Percentiles rank a stretch among this genome's conserved stretches.
Evolutionary conservation across 1,140 invertebrate genomes (phyloP).

Genomic region (Polypedilum vanderplanki): DNA sequence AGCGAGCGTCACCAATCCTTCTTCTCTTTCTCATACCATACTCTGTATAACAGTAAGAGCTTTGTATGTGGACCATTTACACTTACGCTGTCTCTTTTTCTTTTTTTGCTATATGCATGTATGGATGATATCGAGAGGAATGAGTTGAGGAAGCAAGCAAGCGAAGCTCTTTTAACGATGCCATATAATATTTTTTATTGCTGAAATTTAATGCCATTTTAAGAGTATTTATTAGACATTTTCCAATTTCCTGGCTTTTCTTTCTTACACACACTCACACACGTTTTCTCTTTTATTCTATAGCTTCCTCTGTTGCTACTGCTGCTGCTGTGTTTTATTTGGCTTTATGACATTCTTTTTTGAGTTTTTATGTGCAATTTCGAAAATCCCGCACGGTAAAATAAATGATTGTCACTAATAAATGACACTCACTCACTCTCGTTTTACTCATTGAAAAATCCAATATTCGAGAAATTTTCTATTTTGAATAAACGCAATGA

Average conservation of each 20-base stretch:
- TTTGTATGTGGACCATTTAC: neutral
- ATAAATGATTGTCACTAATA: neutral
- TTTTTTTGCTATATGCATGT: neutral
- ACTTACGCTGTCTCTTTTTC: neutral
- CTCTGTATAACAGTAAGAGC: neutral
- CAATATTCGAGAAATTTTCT: too few relatives aligned
- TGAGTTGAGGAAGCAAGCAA: neutral
- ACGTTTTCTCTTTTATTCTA: neutral
- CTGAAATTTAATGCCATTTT: constrained; percentile 27
- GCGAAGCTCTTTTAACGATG: neutral
- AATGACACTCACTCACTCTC: too few relatives aligned
- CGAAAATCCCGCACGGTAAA: neutral
- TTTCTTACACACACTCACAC: neutral
- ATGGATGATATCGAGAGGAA: neutral
- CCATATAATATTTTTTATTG: constrained; percentile 28
- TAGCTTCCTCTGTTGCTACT: too few relatives aligned
- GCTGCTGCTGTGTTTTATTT: neutral
- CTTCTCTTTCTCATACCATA: neutral
- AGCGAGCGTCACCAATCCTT: constrained; percentile 24
- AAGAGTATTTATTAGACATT: constrained; percentile 28
- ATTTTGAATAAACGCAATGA: too few relatives aligned
- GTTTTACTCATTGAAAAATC: too few relatives aligned
- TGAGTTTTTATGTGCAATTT: too few relatives aligned
- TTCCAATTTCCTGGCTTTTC: constrained; percentile 28
- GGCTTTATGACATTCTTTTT: too few relatives aligned